Evolutionary conservation across 2,797 vertebrate species (phyloP), one percentile per base, ranked within the genome.

Genomic region (Darevskia mixta): DNA sequence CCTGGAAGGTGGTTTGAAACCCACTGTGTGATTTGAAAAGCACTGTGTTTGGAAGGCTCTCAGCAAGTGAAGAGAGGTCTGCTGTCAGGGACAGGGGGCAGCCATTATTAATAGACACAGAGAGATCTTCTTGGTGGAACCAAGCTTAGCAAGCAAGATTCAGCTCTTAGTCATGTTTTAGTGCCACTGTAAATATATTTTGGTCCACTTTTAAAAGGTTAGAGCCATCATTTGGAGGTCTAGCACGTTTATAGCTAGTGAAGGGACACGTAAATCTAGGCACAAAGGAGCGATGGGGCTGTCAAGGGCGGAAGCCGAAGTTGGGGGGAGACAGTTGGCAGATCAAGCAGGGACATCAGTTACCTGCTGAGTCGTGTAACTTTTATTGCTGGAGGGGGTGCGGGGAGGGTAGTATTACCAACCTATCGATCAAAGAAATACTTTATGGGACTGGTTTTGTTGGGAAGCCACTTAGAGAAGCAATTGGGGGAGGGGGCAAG

Each of bases 151-250:
- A 1, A 94, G 93, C 81, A 55, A 86, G 92, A 91, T 84, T 73
- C 78, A 43, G 67, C 88, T 80, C 83, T 83, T 92, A 83, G 87
- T 91, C 92, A 85, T 73, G 86, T 90, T 95, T 95, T 87, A 96
- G 64, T 93, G 86, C 84, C 8, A 0, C 15, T n/a, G 91, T 92
- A 94, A 93, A 93, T 89, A 94, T 91, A 27, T 38, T 35, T n/a
- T 25, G 82, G 90, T 91, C 90, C 83, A n/a, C 79, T 91, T 93
- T 88, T 88, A 89, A 94, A 95, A 95, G 92, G 92, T 83, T 88
- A 91, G 41, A 73, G 32, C 69, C 49, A 18, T 64, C 38, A 79
- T 81, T 76, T 85, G 92, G 91, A 94, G 90, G 92, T 89, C 92
- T 83, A 27, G 82, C 93, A 80, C 92, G 90, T 86, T 29, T 89